Conservation (phyloP, 2,888 invertebrate species). For the Chaetogeoica ovagalla region DNA sequence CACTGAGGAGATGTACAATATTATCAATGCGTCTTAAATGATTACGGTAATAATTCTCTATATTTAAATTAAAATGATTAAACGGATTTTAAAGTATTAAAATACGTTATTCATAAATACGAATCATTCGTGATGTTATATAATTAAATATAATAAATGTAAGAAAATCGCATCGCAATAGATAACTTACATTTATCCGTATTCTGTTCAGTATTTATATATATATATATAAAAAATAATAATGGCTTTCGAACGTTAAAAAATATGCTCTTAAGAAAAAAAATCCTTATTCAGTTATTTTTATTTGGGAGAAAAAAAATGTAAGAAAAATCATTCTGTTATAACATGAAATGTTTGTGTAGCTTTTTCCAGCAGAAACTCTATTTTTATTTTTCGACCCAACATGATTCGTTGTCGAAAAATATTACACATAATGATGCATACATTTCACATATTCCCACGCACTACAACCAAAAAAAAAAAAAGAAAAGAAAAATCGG, state of each 20-base stretch:
- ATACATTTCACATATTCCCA: too few relatives aligned
- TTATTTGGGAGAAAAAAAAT: neutral
- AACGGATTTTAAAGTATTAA: too few relatives aligned
- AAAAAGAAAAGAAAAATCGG: too few relatives aligned
- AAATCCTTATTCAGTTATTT: neutral
- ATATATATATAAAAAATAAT: too few relatives aligned
- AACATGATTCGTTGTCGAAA: neutral
- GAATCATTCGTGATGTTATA: too few relatives aligned
- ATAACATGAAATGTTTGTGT: neutral
- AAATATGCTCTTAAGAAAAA: neutral
- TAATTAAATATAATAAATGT: neutral
- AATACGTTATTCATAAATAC: too few relatives aligned
- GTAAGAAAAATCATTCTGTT: neutral
- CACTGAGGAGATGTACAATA: too few relatives aligned
- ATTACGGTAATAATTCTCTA: too few relatives aligned
- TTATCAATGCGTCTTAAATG: too few relatives aligned
- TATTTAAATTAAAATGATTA: too few relatives aligned
- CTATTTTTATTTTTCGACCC: neutral
- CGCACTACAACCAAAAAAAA: too few relatives aligned
- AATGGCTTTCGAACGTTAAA: neutral
- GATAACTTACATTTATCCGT: neutral
- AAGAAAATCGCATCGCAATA: neutral
- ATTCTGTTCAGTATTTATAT: neutral
- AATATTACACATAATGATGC: slow-evolving; percentile 5
- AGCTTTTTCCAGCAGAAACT: neutral